Evolutionary conservation across 2,888 invertebrate genomes (phyloP).

Genomic region (Trachelus troglodyta): DNA sequence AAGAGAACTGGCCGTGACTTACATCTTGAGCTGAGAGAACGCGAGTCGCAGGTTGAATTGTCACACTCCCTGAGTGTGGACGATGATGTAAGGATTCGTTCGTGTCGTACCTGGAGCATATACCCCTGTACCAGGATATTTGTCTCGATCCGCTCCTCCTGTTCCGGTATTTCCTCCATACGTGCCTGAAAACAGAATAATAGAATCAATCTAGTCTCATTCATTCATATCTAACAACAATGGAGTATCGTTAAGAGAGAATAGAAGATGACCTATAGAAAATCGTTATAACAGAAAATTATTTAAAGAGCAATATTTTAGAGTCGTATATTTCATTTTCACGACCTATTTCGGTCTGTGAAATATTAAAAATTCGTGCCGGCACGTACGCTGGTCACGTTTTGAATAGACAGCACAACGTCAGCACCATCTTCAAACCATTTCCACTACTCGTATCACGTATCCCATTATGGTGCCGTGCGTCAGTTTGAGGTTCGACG

Average conservation of each 20-base stretch:
- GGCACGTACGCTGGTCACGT: neutral
- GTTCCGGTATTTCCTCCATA: slow-evolving; percentile 70
- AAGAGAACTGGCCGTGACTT: slow-evolving; percentile 35
- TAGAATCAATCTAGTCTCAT: too few species aligned
- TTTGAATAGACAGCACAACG: too few species aligned
- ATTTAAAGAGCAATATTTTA: too few species aligned
- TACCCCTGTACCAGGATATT: slow-evolving; percentile 58
- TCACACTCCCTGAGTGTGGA: slow-evolving; percentile 52
- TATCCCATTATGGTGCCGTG: too few species aligned
- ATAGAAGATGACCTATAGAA: too few species aligned
- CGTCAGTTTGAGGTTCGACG: too few species aligned
- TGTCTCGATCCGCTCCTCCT: slow-evolving; percentile 63
- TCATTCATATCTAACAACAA: too few species aligned
- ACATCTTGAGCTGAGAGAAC: slow-evolving; percentile 62
- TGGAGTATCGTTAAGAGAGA: too few species aligned
- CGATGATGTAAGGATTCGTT: slow-evolving; percentile 57
- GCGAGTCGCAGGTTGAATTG: slow-evolving; percentile 56
- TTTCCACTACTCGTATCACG: too few species aligned
- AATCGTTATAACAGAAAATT: too few species aligned
- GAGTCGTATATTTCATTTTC: too few species aligned
- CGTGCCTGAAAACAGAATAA: slow-evolving; percentile 62
- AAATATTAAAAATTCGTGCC: neutral
- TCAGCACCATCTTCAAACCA: too few species aligned
- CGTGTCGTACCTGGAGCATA: slow-evolving; percentile 55
- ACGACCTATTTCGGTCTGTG: neutral